Conservation (phyloP, 2,113 vertebrate species). For the pig (Sus scrofa) region T2T-Sscrofa CM000826.6:85793001-85793500, state of each 20-base stretch:
- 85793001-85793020: no score
- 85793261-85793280: neutral
- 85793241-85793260: slow-evolving; percentile 9
- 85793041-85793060: no score
- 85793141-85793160: no score
- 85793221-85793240: neutral
- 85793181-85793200: no score
- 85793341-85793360: slow-evolving; percentile 21
- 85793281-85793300: neutral
- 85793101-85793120: no score
- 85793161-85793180: no score
- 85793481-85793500: slow-evolving; percentile 6
- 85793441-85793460: neutral
- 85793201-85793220: no score
- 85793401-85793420: slow-evolving; percentile 41
- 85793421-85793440: slow-evolving; percentile 38
- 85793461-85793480: neutral
- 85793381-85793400: slow-evolving; percentile 40
- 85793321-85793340: slow-evolving; percentile 4
- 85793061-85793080: no score
- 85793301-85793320: neutral
- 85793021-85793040: no score
- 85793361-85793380: neutral
- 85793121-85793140: no score
- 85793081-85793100: no score